Evolutionary conservation across 2,797 vertebrate species (phyloP).

Genomic region (Rachycentron canadum): DNA sequence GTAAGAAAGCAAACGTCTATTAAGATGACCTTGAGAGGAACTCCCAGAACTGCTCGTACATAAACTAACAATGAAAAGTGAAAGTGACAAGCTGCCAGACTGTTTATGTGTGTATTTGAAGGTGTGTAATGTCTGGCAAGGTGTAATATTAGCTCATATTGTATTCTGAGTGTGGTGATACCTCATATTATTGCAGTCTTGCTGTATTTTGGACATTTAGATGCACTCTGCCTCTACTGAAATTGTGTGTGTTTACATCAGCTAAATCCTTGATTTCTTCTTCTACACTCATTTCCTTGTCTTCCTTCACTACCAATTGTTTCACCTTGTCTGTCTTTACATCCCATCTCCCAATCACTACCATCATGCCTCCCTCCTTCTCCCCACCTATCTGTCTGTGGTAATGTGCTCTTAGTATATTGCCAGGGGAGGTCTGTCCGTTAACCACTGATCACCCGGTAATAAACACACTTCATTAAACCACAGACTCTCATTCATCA

Average conservation of each 20-base stretch:
- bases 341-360: not conserved
- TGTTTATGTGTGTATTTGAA: constrained; percentile 25
- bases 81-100: constrained; percentile 45
- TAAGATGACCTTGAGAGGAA: constrained; percentile 75
- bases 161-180: constrained; percentile 9
- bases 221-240: constrained; percentile 49
- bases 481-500: constrained; percentile 77
- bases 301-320: not conserved
- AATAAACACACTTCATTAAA: constrained; percentile 84
- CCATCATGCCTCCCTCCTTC: constrained; percentile 1
- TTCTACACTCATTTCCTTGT: not conserved
- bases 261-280: constrained; percentile 4
- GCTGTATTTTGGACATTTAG: constrained; percentile 61
- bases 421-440: constrained; percentile 68
- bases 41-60: constrained; percentile 35
- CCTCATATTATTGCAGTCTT: constrained; percentile 1
- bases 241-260: not conserved
- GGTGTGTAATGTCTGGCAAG: constrained; percentile 28
- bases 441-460: constrained; percentile 72
- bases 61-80: constrained; percentile 54
- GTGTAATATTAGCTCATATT: constrained; percentile 6
- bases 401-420: constrained; percentile 44
- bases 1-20: constrained; percentile 68
- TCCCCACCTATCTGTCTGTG: constrained; percentile 17
- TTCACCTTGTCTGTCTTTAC: not conserved